Evolutionary conservation across 2,888 invertebrate genomes (phyloP), one percentile per base, ranked within the genome.

Genomic region (Nomada lathburiana): DNA sequence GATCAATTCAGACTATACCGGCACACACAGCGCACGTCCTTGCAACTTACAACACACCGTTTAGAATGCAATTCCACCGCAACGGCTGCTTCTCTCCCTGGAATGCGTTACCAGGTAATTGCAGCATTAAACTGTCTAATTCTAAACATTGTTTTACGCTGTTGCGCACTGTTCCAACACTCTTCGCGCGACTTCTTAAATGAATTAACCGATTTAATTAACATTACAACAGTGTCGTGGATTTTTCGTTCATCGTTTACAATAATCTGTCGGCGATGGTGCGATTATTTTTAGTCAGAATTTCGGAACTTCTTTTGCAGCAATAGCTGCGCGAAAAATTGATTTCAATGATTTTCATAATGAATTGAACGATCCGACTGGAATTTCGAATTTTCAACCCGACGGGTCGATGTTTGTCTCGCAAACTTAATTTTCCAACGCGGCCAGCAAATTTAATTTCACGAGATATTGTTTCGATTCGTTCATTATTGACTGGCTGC

Each of bases 121-220:
- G 81, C 80, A 65, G 59, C 80, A 67, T 81, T 81, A 81, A 80
- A 81, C 80, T 62, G 80, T 80, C 72, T 74, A 69, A 81, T 80
- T 69, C 68, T 73, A 70, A 80, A 57, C 59, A 63, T 52, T 59
- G 79, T 63, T 80, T 72, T 53, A 63, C 68, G 52, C 63, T 16
- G 47, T 18, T 73, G 64, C 44, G n/a, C 42, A 55, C 65, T 1
- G 1, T 29, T 65, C 65, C 50, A 69, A 78, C 44, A 67, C 47
- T 42, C 29, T 26, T 71, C 9, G 18, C 60, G 42, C 52, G 50
- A 67, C 23, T n/a, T 23, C 50, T 52, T 72, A 67, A 79, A 79
- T 79, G 71, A 79, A 72, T 63, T 20, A 26, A 23, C 20, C 13
- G n/a, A 9, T 47, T 23, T 20, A 62, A 50, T 67, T 57, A 44